These are phyloP conservation scores for Pavo muticus DNA, from an alignment of 2,113 vertebrate genomes.

Conservation along the genomic window DNA sequence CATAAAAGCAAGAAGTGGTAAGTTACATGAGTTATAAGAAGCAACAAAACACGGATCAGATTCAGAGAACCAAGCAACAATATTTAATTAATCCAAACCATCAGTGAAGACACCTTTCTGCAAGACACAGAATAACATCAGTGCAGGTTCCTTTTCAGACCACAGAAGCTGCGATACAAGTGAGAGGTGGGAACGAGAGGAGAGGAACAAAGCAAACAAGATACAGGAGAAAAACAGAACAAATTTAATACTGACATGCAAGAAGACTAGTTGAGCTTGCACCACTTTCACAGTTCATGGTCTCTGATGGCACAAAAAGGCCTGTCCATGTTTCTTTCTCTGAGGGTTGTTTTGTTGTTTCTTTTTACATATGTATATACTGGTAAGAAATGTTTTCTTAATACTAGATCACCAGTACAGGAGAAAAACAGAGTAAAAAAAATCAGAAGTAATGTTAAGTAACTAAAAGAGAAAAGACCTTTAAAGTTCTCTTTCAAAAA, in stretches of 20 bases:
- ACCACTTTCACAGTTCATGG: not conserved
- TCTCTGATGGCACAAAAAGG: not conserved
- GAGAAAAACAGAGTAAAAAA: not conserved
- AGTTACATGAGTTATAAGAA: not conserved
- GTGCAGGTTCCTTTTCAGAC: not conserved
- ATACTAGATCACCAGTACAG: not conserved
- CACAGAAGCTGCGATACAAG: fast-evolving
- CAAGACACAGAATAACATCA: not conserved
- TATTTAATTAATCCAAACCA: not conserved
- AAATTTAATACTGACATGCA: not conserved
- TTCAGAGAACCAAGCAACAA: not conserved
- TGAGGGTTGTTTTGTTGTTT: not conserved
- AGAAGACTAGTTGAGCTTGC: not conserved
- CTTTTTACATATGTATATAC: not conserved
- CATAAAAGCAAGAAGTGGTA: not conserved
- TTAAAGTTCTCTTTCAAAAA: not conserved
- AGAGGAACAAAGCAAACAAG: not conserved
- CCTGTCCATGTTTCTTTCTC: not conserved
- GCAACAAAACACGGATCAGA: not conserved
- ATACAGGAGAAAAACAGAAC: not conserved
- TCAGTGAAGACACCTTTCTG: not conserved
- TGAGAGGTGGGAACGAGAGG: not conserved
- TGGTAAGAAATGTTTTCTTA: not conserved
- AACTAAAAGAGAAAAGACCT: not conserved
- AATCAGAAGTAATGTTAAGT: not conserved